A percentile compares a stretch with the other conserved stretches of the same genome.
Evolutionary conservation across 64 coral and sea anemone species (phyloP).

Genomic region (Acropora tenuis): DNA sequence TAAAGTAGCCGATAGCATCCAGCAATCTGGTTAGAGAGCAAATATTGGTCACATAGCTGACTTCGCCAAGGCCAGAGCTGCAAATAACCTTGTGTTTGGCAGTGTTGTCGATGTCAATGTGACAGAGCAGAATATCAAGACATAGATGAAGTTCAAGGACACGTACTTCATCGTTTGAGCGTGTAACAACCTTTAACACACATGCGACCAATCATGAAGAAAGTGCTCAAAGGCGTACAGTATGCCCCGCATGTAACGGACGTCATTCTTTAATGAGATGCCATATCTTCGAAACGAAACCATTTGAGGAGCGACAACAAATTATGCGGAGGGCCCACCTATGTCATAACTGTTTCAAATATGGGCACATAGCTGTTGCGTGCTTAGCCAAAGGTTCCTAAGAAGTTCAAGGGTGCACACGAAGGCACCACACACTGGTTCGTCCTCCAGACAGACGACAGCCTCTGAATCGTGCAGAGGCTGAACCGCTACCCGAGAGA

Average conservation of each 20-base stretch:
- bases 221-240: neutral
- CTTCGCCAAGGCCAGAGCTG: conserved; percentile 47
- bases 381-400: neutral
- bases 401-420: neutral
- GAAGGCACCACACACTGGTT: conserved; percentile 45
- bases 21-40: neutral
- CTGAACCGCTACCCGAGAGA: too few relatives aligned
- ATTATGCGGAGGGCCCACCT: conserved; percentile 14
- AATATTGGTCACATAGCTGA: conserved; percentile 40
- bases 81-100: conserved; percentile 56
- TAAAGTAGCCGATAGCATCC: neutral
- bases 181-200: neutral
- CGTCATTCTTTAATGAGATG: neutral
- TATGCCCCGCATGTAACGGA: neutral
- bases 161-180: too few relatives aligned
- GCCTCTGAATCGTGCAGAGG: too few relatives aligned
- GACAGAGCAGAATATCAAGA: neutral
- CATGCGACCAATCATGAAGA: neutral
- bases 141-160: neutral
- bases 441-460: neutral
- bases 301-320: neutral
- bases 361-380: conserved; percentile 23
- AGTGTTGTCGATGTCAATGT: neutral
- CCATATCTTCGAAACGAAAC: neutral
- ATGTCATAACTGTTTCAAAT: conserved; percentile 43